These are phyloP conservation scores for Holotrichia oblita DNA, from an alignment of 1,140 invertebrate genomes.

Conservation along the genomic window DNA sequence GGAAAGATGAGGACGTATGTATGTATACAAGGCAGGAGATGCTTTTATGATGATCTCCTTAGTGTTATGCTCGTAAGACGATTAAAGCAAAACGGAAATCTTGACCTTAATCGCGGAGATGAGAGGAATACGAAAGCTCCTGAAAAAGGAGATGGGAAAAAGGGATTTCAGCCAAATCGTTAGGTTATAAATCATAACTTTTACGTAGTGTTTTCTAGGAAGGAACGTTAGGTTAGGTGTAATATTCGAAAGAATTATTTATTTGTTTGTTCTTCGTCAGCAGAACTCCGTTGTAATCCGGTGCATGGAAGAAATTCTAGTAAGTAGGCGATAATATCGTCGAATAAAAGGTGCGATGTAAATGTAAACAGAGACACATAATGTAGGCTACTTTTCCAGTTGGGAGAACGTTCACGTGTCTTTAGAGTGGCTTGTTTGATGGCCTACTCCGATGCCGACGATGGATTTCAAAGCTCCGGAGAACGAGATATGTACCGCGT, in stretches of 20 bases:
- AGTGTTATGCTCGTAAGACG: neutral
- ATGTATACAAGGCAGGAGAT: neutral
- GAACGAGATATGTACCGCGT: neutral
- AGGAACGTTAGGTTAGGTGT: no score
- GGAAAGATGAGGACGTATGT: neutral
- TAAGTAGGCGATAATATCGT: no score
- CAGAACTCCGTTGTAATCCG: no score
- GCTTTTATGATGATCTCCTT: neutral
- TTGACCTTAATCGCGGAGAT: conserved; percentile 11
- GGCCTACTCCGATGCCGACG: neutral
- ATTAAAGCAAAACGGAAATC: neutral
- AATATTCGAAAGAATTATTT: no score
- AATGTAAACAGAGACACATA: neutral
- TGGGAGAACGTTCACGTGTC: neutral
- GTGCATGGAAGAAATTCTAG: no score
- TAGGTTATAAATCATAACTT: neutral
- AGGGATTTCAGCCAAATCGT: neutral
- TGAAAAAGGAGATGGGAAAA: neutral
- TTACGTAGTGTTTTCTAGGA: neutral
- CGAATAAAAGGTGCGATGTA: neutral
- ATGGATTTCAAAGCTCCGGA: neutral
- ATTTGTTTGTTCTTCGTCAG: no score
- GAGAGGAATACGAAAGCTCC: neutral
- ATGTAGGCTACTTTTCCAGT: neutral
- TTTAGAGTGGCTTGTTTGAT: conserved; percentile 13